Evolutionary conservation across 2,888 invertebrate genomes (phyloP), one percentile per base, ranked within the genome.

Genomic region (Cryptocephalus moraei): DNA sequence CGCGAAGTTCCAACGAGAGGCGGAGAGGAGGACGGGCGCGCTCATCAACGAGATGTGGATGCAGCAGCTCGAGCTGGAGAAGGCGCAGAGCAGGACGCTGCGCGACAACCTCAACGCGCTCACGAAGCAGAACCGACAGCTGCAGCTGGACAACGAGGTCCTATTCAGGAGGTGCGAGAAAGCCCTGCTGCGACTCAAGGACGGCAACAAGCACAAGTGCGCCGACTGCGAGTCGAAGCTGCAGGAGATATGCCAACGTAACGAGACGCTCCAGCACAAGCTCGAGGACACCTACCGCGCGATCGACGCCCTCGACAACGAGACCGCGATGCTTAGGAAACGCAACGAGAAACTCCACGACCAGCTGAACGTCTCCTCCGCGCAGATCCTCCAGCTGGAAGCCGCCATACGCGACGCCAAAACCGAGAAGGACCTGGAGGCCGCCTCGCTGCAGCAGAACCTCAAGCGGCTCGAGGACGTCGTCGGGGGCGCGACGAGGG

Each of bases 41-140:
- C 50, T 67, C n/a, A 57, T 63, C 0, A 60, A 60, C 46, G 63
- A 66, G 33, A 61, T 67, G 57, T 67, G 65, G 65, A 39, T 56
- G 44, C 60, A 66, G 39, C 66, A 67, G 49, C 48, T 60, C 10
- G 64, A 67, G 41, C 52, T 63, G 8, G 55, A 57, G 34, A 61
- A 60, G 44, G 51, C 53, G 8, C 62, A 64, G 40, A 62, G 65
- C 48, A 53, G 51, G 45, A 50, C 57, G 11, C 43, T 67, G 8
- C 62, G 64, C 44, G 62, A 62, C n/a, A 58, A 57, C 4, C 32
- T 68, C 14, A 57, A 58, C 34, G 52, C 59, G 13, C 45, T 65
- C 33, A 57, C 64, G 8, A 62, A 58, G 48, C 60, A 68, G 49
- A 70, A 69, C 54, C 58, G 66, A 33, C 55, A 62, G 41, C 51